These are phyloP conservation scores for Hipparchia semele DNA, from an alignment of 2,888 invertebrate species.

Conservation along the genomic window DNA sequence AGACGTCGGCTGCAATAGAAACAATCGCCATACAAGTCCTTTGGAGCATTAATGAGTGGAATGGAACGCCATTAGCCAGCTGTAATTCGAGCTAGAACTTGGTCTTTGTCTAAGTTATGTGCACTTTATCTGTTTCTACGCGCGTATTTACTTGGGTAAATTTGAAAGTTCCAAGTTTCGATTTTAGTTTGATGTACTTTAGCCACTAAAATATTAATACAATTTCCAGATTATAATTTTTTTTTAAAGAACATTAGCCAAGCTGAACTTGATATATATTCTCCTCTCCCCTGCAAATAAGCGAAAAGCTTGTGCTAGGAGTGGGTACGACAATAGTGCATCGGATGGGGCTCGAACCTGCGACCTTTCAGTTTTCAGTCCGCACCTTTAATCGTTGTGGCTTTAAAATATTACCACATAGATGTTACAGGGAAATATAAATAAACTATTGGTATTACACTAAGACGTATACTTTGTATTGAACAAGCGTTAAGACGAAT, in stretches of 20 bases:
- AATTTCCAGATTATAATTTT: background rate
- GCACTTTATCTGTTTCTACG: slow-evolving; percentile 35
- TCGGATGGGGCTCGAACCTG: too few species aligned
- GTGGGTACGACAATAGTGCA: too few species aligned
- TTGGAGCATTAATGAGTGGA: slow-evolving; percentile 42
- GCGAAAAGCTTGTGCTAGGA: too few species aligned
- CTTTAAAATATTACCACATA: too few species aligned
- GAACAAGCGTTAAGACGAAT: too few species aligned
- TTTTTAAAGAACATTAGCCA: background rate
- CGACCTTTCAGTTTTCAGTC: too few species aligned
- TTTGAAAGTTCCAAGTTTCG: slow-evolving; percentile 20
- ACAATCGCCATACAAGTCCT: slow-evolving; percentile 42
- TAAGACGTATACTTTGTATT: too few species aligned
- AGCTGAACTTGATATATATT: too few species aligned
- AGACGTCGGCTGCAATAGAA: slow-evolving; percentile 37
- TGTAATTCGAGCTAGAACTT: slow-evolving; percentile 44
- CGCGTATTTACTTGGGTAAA: slow-evolving; percentile 32
- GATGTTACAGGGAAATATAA: too few species aligned
- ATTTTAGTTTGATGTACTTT: background rate
- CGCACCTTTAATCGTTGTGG: too few species aligned
- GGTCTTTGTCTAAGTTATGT: slow-evolving; percentile 42
- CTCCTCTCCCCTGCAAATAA: too few species aligned
- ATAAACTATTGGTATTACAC: too few species aligned
- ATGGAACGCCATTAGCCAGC: slow-evolving; percentile 42
- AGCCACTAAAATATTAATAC: background rate